Evolutionary conservation across 2,113 vertebrate species (phyloP).

Genomic region (Steatornis caripensis): DNA sequence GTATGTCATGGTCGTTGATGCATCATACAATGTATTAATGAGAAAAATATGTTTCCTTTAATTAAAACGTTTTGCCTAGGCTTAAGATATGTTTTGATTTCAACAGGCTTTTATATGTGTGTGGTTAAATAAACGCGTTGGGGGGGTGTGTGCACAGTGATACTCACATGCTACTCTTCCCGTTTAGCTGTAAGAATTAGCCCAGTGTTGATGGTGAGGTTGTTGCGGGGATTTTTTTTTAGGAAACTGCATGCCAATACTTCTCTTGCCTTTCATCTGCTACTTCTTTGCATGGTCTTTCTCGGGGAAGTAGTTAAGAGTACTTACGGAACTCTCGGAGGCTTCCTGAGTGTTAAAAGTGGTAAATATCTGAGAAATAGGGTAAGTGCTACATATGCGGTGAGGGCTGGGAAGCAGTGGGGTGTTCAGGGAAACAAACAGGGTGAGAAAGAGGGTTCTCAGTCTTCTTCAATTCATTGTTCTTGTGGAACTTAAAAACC

Average conservation of each 20-base stretch:
- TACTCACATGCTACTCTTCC: neutral
- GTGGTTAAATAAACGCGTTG: neutral
- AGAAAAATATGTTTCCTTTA: constrained; percentile 51
- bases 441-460: neutral
- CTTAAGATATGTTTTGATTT: constrained; percentile 11
- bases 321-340: neutral
- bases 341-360: neutral
- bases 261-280: neutral
- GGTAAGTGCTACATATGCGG: fast-evolving
- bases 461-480: neutral
- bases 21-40: constrained; percentile 25
- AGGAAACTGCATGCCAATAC: neutral
- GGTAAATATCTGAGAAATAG: neutral
- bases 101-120: neutral
- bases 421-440: neutral
- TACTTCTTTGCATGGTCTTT: neutral
- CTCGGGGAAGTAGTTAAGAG: neutral
- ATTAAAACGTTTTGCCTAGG: constrained; percentile 22
- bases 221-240: neutral
- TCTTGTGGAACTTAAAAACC: neutral
- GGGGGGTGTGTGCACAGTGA: neutral
- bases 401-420: neutral
- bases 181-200: neutral
- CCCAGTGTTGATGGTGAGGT: neutral
- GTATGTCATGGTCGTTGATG: constrained; percentile 19